Evolutionary conservation across 37 sponge, comb jelly and placozoan genomes (phyloP).

Genomic region (Mnemiopsis leidyi): DNA sequence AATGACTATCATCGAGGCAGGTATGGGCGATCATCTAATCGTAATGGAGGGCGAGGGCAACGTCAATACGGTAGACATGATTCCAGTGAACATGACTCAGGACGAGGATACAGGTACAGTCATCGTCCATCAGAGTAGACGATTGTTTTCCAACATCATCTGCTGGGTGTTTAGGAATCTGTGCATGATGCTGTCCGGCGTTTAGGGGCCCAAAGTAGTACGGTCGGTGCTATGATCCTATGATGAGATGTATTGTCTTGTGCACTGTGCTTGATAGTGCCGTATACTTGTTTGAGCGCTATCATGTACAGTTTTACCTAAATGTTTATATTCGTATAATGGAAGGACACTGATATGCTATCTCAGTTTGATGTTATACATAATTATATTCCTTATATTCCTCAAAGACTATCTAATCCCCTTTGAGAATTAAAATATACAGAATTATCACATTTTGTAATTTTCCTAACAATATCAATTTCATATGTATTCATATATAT

Average conservation of each 20-base stretch:
- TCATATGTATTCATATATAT: slow-evolving; percentile 12
- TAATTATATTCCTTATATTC: slow-evolving; percentile 49
- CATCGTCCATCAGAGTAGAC: not conserved
- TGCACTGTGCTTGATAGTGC: slow-evolving; percentile 36
- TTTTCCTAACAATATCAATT: slow-evolving; percentile 51
- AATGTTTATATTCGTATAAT: slow-evolving; percentile 63
- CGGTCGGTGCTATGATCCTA: not conserved
- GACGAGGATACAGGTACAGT: not conserved
- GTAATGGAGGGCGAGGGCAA: not conserved
- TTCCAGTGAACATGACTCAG: slow-evolving; percentile 28
- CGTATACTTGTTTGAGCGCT: slow-evolving; percentile 34
- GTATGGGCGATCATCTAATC: slow-evolving; percentile 18
- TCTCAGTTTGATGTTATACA: slow-evolving; percentile 47
- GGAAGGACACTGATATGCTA: slow-evolving; percentile 37
- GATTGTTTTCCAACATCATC: not conserved
- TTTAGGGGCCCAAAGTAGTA: not conserved
- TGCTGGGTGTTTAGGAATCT: not conserved
- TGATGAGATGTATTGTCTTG: not conserved
- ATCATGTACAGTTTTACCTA: slow-evolving; percentile 47
- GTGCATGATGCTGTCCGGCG: not conserved
- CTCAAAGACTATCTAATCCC: slow-evolving; percentile 62
- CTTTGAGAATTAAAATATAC: slow-evolving; percentile 64
- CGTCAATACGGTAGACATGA: not conserved
- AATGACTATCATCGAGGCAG: not conserved
- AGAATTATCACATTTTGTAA: slow-evolving; percentile 55